Percentiles rank a stretch among this genome's conserved stretches.
Conservation (phyloP, 2,797 vertebrate genomes). For the Tympanoctomys barrerae region DNA sequence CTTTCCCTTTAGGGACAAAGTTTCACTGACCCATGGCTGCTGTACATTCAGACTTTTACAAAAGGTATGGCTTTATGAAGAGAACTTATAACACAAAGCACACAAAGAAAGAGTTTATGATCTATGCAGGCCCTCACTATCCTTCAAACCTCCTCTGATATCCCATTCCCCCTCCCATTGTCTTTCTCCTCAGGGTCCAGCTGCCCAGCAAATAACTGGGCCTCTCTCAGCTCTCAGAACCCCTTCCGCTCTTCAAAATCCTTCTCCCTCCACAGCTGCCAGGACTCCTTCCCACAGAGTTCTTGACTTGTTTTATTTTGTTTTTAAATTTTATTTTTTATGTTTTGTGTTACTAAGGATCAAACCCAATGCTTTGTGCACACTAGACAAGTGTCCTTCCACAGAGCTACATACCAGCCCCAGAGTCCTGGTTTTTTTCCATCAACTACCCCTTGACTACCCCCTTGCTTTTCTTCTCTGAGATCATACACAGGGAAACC, state of each 20-base stretch:
- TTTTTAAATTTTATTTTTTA: neutral
- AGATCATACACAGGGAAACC: constrained; percentile 5
- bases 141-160: neutral
- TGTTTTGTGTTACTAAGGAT: neutral
- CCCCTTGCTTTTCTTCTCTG: constrained; percentile 32
- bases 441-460: neutral
- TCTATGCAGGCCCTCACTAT: neutral
- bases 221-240: neutral
- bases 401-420: neutral
- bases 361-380: neutral
- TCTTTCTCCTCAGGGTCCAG: neutral
- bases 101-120: neutral
- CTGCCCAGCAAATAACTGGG: neutral
- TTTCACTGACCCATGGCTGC: neutral
- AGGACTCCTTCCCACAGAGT: constrained; percentile 17
- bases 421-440: neutral
- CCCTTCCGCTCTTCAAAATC: neutral
- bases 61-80: constrained; percentile 5
- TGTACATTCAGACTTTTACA: neutral
- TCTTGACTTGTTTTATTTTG: neutral
- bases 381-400: neutral
- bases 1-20: neutral
- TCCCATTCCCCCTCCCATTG: neutral
- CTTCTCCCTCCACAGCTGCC: neutral
- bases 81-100: constrained; percentile 30